These are phyloP conservation scores for Mormyrops attenuatus DNA, from an alignment of 2,797 vertebrate genomes.

Conservation along the genomic window DNA sequence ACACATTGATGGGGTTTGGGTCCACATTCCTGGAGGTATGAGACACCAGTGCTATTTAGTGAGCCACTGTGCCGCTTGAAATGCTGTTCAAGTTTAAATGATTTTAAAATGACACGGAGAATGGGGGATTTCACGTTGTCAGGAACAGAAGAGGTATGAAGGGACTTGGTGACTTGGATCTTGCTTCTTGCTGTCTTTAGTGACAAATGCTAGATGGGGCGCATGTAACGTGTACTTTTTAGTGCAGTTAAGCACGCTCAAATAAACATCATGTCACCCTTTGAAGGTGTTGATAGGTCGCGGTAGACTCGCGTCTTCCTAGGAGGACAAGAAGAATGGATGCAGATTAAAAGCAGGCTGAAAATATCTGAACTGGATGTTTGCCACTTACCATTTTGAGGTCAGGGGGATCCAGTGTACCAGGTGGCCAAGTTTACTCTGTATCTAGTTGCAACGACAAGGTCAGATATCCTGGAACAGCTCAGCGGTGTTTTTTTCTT, in stretches of 20 bases:
- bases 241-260: background rate
- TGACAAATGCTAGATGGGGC: background rate
- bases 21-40: background rate
- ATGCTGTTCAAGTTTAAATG: background rate
- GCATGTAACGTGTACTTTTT: background rate
- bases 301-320: background rate
- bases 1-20: background rate
- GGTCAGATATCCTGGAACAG: constrained; percentile 42
- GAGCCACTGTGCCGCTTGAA: background rate
- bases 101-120: background rate
- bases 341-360: background rate
- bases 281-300: background rate
- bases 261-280: background rate
- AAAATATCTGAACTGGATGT: background rate
- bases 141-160: background rate
- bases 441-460: constrained; percentile 50
- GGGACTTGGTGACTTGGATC: background rate
- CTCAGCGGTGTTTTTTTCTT: constrained; percentile 38
- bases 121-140: background rate
- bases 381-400: constrained; percentile 30
- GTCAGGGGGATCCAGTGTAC: constrained; percentile 23
- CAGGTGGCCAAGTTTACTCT: constrained; percentile 26
- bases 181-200: background rate
- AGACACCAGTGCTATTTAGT: background rate
- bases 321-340: background rate